These are phyloP conservation scores for Hippopotamyrus pictus DNA, from an alignment of 2,797 vertebrate species.

Conservation along the genomic window DNA sequence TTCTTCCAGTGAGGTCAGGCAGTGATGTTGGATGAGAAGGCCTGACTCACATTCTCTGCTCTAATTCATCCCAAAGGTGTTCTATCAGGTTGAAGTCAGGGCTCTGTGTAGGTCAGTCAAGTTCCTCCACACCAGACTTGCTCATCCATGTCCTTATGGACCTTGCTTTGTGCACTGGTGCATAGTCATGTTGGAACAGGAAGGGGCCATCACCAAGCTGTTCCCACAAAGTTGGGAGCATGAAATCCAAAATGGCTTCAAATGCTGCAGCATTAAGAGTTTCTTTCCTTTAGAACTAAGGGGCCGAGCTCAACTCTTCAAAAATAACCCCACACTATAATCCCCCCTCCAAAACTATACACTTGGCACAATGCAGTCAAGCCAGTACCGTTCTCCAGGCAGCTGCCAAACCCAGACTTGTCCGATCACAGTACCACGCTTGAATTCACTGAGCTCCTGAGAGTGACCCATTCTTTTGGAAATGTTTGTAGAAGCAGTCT, in stretches of 20 bases:
- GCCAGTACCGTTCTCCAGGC: too few relatives aligned
- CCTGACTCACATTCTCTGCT: background rate
- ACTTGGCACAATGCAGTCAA: too few relatives aligned
- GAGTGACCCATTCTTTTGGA: background rate
- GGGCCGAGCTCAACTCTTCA: background rate
- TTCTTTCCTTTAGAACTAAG: background rate
- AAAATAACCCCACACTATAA: background rate
- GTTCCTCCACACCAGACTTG: background rate
- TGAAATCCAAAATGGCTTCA: too few relatives aligned
- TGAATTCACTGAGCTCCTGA: background rate
- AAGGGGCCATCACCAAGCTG: too few relatives aligned
- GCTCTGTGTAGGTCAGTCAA: background rate
- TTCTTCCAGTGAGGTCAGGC: background rate
- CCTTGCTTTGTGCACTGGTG: too few relatives aligned
- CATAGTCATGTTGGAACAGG: too few relatives aligned
- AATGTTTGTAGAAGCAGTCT: background rate
- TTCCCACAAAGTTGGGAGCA: too few relatives aligned
- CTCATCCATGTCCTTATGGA: background rate
- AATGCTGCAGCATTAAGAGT: background rate
- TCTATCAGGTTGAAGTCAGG: background rate
- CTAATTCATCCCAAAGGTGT: background rate
- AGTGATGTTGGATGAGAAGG: background rate
- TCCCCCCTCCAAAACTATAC: too few relatives aligned
- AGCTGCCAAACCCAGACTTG: too few relatives aligned
- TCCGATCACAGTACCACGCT: background rate